A percentile compares a stretch with the other conserved stretches of the same genome.
Conservation (phyloP, 2,888 invertebrate species). For the Limnephilus auricula region DNA sequence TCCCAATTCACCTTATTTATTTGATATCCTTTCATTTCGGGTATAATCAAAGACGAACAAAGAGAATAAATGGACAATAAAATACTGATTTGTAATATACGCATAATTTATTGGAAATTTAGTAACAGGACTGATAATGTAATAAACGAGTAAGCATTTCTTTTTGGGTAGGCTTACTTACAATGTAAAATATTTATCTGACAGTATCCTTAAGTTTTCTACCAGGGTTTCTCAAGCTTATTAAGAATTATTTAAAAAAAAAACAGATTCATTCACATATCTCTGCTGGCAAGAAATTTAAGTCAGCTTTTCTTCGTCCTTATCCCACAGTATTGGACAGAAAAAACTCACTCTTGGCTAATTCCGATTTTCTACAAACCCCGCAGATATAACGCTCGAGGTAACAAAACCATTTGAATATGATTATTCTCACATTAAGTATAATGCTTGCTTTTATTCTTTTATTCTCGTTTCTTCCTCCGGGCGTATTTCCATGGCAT, state of each 20-base stretch:
- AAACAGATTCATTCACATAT: too few relatives aligned
- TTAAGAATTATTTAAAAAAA: too few relatives aligned
- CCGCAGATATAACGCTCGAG: not conserved
- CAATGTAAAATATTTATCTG: too few relatives aligned
- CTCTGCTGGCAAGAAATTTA: too few relatives aligned
- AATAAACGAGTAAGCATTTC: too few relatives aligned
- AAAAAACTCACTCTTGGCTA: not conserved
- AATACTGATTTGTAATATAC: too few relatives aligned
- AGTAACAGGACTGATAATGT: too few relatives aligned
- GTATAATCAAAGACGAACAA: not conserved
- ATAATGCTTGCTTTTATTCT: not conserved
- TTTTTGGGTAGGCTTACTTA: too few relatives aligned
- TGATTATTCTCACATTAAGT: not conserved
- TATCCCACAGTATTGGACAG: not conserved
- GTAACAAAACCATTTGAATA: not conserved
- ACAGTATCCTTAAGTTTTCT: too few relatives aligned
- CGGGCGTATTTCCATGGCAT: not conserved
- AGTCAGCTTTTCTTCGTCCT: too few relatives aligned
- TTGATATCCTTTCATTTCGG: not conserved
- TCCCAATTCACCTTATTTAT: not conserved
- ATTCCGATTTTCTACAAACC: not conserved
- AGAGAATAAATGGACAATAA: not conserved
- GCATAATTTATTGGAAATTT: too few relatives aligned
- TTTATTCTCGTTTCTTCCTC: not conserved
- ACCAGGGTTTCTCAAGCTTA: too few relatives aligned